Conservation (phyloP, 2,113 vertebrate genomes). For the Prunella fulvescens region DNA sequence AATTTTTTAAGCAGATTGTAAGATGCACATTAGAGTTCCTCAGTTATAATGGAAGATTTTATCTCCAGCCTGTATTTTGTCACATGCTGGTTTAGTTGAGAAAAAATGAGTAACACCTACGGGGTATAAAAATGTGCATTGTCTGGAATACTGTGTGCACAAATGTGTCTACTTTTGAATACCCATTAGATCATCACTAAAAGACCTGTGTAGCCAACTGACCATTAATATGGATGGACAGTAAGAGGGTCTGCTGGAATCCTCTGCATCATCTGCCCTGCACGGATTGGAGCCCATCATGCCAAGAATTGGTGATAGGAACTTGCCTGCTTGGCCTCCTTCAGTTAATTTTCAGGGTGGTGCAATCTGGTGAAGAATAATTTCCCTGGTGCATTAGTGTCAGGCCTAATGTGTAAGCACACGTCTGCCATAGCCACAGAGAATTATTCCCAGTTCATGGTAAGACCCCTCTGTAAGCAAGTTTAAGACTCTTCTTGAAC, state of each 20-base stretch:
- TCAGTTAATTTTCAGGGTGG: neutral
- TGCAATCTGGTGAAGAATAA: neutral
- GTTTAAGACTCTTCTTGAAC: conserved; percentile 5
- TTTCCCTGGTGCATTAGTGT: neutral
- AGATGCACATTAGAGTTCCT: neutral
- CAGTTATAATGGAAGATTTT: rapidly evolving
- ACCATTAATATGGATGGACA: neutral
- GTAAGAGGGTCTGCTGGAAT: neutral
- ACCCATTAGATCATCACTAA: neutral
- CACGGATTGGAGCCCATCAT: rapidly evolving
- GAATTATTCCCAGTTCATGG: conserved; percentile 18
- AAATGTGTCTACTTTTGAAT: neutral
- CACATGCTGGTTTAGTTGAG: neutral
- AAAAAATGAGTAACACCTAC: rapidly evolving
- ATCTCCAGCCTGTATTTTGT: neutral
- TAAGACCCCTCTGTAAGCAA: conserved; percentile 4
- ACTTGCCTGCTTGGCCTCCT: neutral
- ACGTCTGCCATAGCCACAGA: neutral
- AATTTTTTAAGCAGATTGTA: rapidly evolving
- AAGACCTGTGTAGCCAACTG: rapidly evolving
- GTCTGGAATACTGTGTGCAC: neutral
- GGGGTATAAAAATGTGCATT: neutral
- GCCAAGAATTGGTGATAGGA: neutral
- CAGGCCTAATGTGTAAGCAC: neutral
- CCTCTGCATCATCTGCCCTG: neutral